phyloP scores from a whole-genome alignment of 2,113 vertebrate species.

The Hipposideros armiger region DNA sequence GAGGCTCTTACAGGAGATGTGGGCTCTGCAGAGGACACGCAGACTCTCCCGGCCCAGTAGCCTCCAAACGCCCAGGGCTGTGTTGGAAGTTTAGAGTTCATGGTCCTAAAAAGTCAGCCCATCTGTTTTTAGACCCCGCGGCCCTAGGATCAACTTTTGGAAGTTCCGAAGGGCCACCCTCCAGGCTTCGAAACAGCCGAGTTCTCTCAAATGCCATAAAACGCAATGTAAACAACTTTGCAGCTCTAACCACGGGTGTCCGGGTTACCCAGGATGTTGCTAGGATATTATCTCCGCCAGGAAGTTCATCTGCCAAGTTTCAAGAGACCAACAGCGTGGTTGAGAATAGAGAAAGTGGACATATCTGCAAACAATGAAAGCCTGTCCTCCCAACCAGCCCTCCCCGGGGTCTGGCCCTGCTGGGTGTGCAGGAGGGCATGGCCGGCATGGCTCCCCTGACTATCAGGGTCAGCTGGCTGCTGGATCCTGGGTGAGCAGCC shows the following conservation, averaged over 20 bases:
- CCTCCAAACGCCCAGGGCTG: not conserved
- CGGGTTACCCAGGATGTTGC: conserved; percentile 78
- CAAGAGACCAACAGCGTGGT: conserved; percentile 75
- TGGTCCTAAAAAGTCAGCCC: not conserved
- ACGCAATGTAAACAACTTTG: conserved; percentile 81
- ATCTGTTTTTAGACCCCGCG: conserved; percentile 4
- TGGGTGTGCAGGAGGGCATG: not conserved
- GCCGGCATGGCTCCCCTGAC: not conserved
- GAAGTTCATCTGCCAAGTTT: conserved; percentile 74
- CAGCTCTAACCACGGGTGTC: conserved; percentile 68
- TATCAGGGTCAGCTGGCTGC: fast-evolving
- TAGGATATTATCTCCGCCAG: conserved; percentile 84
- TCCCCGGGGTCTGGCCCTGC: not conserved
- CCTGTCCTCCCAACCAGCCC: conserved; percentile 67
- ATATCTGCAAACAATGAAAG: conserved; percentile 44
- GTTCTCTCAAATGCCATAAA: conserved; percentile 72
- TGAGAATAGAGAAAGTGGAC: not conserved
- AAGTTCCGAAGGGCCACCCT: conserved; percentile 63
- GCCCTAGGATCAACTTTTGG: conserved; percentile 73
- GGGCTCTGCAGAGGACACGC: not conserved
- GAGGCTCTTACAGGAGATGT: no score
- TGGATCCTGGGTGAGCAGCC: fast-evolving
- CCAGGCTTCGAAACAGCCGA: conserved; percentile 66
- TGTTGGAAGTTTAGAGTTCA: not conserved
- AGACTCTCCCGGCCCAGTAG: fast-evolving